phyloP scores from a whole-genome alignment of 2,888 invertebrate species.

The Acanthosepion lycidas region DNA sequence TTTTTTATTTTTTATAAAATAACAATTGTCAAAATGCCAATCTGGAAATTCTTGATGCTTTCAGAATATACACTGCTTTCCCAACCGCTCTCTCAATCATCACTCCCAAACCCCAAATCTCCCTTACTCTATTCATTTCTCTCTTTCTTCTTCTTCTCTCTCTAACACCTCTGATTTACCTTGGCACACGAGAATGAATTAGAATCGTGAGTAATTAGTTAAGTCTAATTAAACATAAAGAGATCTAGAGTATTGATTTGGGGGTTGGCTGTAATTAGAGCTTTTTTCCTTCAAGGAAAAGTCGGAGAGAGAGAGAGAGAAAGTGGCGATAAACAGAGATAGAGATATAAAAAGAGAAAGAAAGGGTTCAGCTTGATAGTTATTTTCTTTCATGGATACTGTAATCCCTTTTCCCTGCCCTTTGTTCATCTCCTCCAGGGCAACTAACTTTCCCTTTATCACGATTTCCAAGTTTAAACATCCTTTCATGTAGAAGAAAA shows the following conservation, averaged over 20 bases:
- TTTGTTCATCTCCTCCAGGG: not conserved
- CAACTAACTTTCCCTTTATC: not conserved
- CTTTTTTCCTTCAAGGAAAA: not conserved
- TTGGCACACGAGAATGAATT: conserved; percentile 33
- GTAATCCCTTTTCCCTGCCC: not conserved
- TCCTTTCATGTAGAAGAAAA: not conserved
- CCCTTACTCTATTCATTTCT: not conserved
- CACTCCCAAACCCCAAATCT: not conserved
- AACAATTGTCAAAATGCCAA: conserved; percentile 33
- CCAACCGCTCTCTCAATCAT: not conserved
- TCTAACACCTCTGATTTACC: conserved; percentile 33
- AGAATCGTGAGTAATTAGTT: conserved; percentile 33
- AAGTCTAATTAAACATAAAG: conserved; percentile 33
- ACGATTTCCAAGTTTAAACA: not conserved
- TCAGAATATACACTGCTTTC: not conserved
- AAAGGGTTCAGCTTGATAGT: not conserved
- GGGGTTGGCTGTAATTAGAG: conserved; percentile 11
- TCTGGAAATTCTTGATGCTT: not conserved
- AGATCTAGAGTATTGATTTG: conserved; percentile 9
- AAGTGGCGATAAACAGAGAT: too few relatives aligned
- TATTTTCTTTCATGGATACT: not conserved
- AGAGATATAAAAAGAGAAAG: not conserved
- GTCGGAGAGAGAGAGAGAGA: not conserved
- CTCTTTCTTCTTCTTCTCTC: not conserved
- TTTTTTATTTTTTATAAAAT: not conserved